These are phyloP conservation scores for Rhizomys pruinosus DNA, from an alignment of 2,113 vertebrate genomes.

Conservation along the genomic window DNA sequence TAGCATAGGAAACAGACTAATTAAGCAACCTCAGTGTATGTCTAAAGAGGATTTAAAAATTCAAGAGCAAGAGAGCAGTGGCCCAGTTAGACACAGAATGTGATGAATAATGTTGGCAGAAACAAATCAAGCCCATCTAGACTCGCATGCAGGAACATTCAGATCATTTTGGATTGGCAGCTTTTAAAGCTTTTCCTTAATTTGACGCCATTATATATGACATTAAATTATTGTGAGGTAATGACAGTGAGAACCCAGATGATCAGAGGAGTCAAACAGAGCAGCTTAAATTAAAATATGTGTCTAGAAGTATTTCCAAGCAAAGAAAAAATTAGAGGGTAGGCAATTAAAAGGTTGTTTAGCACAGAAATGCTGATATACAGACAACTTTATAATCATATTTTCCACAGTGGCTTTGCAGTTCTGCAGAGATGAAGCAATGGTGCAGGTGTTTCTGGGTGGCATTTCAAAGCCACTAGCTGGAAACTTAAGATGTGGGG, in stretches of 20 bases:
- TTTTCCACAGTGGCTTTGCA: constrained; percentile 84
- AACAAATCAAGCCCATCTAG: constrained; percentile 85
- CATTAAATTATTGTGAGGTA: constrained; percentile 89
- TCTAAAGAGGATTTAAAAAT: constrained; percentile 83
- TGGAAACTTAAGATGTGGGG: constrained; percentile 83
- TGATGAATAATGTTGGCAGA: constrained; percentile 88
- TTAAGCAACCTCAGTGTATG: constrained; percentile 83
- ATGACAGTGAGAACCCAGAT: constrained; percentile 88
- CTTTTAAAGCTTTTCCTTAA: constrained; percentile 86
- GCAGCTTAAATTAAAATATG: constrained; percentile 86
- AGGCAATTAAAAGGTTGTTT: constrained; percentile 88
- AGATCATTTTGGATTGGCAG: constrained; percentile 88
- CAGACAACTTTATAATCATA: constrained; percentile 87
- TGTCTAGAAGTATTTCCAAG: constrained; percentile 84
- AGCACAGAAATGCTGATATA: constrained; percentile 83
- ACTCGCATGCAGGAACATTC: constrained; percentile 78
- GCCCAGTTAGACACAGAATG: constrained; percentile 85
- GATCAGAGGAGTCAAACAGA: constrained; percentile 89
- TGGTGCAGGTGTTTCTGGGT: constrained; percentile 86
- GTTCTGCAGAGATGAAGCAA: constrained; percentile 76
- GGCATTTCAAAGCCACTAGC: constrained; percentile 84
- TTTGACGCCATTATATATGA: constrained; percentile 89
- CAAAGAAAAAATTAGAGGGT: constrained; percentile 83
- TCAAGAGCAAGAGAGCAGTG: constrained; percentile 84
- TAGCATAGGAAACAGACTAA: constrained; percentile 85